Percentiles rank a stretch among this genome's conserved stretches.
phyloP scores from a whole-genome alignment of 2,888 invertebrate species.

The Chrysopilus asiliformis region DNA sequence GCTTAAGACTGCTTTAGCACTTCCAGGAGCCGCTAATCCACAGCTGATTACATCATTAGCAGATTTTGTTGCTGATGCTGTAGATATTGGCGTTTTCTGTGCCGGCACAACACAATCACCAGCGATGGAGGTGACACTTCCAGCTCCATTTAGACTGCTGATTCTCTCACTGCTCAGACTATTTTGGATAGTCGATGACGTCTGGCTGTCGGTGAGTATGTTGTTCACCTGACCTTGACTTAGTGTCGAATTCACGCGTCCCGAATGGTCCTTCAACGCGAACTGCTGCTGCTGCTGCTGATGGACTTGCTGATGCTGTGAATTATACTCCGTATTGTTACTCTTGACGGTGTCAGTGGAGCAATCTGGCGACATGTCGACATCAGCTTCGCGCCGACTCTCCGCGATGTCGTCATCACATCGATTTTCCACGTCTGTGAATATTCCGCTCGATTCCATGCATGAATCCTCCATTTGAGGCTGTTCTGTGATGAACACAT shows the following conservation, averaged over 20 bases:
- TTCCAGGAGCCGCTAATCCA: too few species aligned
- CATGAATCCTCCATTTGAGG: conserved; percentile 55
- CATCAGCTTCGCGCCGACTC: conserved; percentile 26
- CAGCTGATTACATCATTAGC: not conserved
- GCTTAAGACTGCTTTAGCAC: not conserved
- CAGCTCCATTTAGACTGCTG: conserved; percentile 10
- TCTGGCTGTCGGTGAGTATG: conserved; percentile 23
- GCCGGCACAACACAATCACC: not conserved
- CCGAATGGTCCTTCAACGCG: conserved; percentile 13
- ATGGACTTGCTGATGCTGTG: conserved; percentile 8
- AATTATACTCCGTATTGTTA: conserved; percentile 32
- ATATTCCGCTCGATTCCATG: conserved; percentile 84
- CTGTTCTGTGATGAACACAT: conserved; percentile 38
- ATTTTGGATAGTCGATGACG: conserved; percentile 26
- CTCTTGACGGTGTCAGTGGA: conserved; percentile 41
- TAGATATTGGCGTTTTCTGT: not conserved
- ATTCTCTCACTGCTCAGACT: conserved; percentile 23
- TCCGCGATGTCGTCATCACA: conserved; percentile 45
- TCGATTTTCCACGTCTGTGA: conserved; percentile 71
- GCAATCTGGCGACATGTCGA: conserved; percentile 52
- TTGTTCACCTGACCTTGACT: conserved; percentile 22
- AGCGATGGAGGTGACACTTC: not conserved
- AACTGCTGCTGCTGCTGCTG: too few species aligned
- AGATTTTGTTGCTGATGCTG: too few species aligned
- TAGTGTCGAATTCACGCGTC: conserved; percentile 17